Conservation (phyloP, 1,140 invertebrate species). For the Chymomyza costata region DNA sequence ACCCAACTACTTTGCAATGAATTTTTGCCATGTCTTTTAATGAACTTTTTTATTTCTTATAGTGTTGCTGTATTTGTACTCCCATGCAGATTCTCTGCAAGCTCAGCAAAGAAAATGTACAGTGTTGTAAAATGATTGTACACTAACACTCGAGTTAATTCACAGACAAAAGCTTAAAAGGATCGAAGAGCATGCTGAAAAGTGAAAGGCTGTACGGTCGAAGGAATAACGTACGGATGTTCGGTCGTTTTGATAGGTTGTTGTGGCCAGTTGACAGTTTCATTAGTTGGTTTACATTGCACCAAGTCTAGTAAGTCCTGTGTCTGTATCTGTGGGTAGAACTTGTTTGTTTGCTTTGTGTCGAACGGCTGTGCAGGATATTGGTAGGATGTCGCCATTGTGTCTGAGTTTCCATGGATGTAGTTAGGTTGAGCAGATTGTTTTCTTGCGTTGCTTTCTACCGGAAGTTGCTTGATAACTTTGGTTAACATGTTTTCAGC, state of each 20-base stretch:
- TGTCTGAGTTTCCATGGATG: slow-evolving; percentile 14
- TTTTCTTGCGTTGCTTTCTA: slow-evolving; percentile 52
- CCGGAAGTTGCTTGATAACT: slow-evolving; percentile 64
- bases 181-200: slow-evolving; percentile 11
- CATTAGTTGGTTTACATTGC: slow-evolving; percentile 68
- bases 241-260: too few species aligned
- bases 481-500: slow-evolving; percentile 47
- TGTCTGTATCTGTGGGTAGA: slow-evolving; percentile 8
- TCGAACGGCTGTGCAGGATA: slow-evolving; percentile 68
- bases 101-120: too few species aligned
- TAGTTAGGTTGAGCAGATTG: slow-evolving; percentile 8
- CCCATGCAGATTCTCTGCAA: too few species aligned
- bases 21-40: slow-evolving; percentile 56
- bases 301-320: too few species aligned
- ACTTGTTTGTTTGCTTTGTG: slow-evolving; percentile 60
- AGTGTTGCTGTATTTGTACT: too few species aligned
- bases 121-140: too few species aligned
- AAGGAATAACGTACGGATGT: slow-evolving; percentile 23
- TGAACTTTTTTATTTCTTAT: slow-evolving; percentile 25
- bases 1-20: slow-evolving; percentile 49
- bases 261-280: slow-evolving; percentile 69
- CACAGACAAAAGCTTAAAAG: background rate
- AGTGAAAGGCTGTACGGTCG: slow-evolving; percentile 21
- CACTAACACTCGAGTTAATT: too few species aligned
- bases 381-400: slow-evolving; percentile 24